Evolutionary conservation across 1,140 invertebrate species (phyloP).

Genomic region (Armadillidium nasatum): DNA sequence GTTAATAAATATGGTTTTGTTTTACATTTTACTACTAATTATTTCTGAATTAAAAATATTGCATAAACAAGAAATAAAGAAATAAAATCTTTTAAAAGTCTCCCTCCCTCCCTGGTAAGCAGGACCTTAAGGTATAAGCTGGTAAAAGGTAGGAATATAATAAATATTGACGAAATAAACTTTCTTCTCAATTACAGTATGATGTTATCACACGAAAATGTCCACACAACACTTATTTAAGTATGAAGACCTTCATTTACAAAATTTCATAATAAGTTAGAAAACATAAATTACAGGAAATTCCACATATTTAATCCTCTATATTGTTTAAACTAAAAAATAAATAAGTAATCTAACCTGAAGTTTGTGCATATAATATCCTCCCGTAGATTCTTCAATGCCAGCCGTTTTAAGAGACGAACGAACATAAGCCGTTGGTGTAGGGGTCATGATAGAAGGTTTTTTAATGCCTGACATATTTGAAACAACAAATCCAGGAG

Average conservation of each 20-base stretch:
- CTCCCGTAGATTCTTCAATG: constrained; percentile 65
- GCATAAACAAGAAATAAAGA: neutral
- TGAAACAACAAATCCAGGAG: constrained; percentile 84
- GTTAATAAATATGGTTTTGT: neutral
- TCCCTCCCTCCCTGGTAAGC: too few species aligned
- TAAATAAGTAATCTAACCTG: constrained; percentile 39
- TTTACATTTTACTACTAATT: neutral
- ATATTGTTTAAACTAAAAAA: neutral
- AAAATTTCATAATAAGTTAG: neutral
- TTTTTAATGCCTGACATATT: constrained; percentile 85
- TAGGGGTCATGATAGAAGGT: constrained; percentile 72
- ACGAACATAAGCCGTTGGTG: constrained; percentile 69
- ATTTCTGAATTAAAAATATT: neutral
- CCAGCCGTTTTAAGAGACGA: constrained; percentile 71
- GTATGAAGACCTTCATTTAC: neutral
- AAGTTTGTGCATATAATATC: constrained; percentile 58
- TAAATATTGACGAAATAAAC: too few species aligned
- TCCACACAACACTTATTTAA: too few species aligned
- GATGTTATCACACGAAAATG: too few species aligned
- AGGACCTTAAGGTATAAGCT: too few species aligned
- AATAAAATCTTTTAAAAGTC: too few species aligned
- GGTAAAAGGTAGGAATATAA: too few species aligned
- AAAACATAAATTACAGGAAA: neutral
- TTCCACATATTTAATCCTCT: neutral
- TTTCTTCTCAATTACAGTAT: too few species aligned